phyloP scores from a whole-genome alignment of 2,797 vertebrate genomes.

The Melopsittacus undulatus region DNA sequence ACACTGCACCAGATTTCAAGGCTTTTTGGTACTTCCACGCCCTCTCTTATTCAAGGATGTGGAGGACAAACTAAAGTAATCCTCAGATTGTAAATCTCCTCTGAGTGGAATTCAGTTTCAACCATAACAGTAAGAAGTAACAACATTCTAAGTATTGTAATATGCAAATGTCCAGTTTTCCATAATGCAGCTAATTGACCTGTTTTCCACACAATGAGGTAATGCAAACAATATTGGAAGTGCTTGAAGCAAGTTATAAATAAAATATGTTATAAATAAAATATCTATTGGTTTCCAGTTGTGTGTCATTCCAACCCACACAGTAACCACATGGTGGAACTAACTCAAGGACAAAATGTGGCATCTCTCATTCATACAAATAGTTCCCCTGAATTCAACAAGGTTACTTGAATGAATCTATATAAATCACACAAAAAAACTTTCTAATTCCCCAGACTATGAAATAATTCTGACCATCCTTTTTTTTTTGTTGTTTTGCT shows the following conservation, averaged over 20 bases:
- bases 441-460: background rate
- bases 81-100: background rate
- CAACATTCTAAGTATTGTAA: background rate
- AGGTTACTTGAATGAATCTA: background rate
- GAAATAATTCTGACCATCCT: background rate
- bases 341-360: background rate
- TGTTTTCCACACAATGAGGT: background rate
- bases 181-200: background rate
- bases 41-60: background rate
- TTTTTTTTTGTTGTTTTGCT: background rate
- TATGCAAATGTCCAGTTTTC: background rate
- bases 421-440: background rate
- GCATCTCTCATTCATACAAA: background rate
- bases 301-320: background rate
- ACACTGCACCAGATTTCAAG: background rate
- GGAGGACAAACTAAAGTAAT: background rate
- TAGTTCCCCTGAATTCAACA: background rate
- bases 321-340: background rate
- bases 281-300: background rate
- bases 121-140: background rate
- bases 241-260: background rate
- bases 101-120: background rate
- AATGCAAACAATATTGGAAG: background rate
- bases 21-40: background rate
- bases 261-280: background rate